Base-by-base conservation (phyloP, 2,113 vertebrate genomes). In the Marmota flaviventris region DNA sequence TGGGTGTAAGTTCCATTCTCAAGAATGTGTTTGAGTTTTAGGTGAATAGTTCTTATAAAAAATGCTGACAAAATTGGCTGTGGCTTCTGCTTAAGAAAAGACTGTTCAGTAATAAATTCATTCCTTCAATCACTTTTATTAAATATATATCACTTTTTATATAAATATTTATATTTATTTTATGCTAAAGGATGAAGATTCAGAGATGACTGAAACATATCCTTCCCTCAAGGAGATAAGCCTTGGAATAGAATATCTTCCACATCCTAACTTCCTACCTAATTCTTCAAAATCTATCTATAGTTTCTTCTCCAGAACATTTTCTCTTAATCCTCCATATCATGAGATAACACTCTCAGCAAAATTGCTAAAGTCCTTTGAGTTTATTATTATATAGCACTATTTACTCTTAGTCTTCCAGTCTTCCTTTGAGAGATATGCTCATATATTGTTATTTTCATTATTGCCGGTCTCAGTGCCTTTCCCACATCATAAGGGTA, bases 21-120 rank as follows among this genome's bases (percentile, higher is more conserved):
- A 32, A 17, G 25, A 58, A 89, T 91, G 93, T 95, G 78, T 94
- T 94, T 95, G 85, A 2, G 1, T 79, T 94, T 97, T 22, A 51
- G 11, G 2, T 95, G 83, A 92, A 77, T 82, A 7, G 18, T 73
- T 93, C 91, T 93, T 72, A 85, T 95, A 93, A 95, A 96, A 94
- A 94, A 75, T 77, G 70, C 27, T 91, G 73, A 79, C 2, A 94
- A 20, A 96, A 78, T 92, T 96, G 42, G 39, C 37, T 84, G 0
- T 97, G 85, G 17, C 20, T 91, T 96, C 70, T 34, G 86, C n/a
- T 85, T 93, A 93, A 79, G 76, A 91, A 96, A 90, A 90, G 48
- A 53, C 37, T 93, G 4, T 91, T 69, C 37, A 69, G 32, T 95
- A 32, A 70, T 84, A 76, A 75, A 82, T 61, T 89, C n/a, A 67